Evolutionary conservation across 2,888 invertebrate species (phyloP).

Genomic region (Drosophila demipolita): DNA sequence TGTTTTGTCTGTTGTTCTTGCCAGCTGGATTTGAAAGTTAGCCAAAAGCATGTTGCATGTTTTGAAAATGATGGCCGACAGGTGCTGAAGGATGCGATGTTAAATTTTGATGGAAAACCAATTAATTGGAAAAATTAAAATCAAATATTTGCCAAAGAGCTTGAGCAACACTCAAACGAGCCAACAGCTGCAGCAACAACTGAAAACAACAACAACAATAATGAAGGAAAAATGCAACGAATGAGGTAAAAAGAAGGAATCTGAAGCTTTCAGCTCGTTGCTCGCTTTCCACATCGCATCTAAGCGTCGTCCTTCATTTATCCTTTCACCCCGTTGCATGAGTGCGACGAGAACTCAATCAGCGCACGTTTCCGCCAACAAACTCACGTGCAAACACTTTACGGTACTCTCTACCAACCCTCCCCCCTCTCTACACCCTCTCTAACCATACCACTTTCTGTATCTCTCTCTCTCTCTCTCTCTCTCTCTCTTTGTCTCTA

Average conservation of each 20-base stretch:
- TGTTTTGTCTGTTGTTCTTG: slow-evolving; percentile 23
- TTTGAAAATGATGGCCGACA: slow-evolving; percentile 25
- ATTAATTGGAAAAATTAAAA: slow-evolving; percentile 80
- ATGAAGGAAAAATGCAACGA: slow-evolving; percentile 5
- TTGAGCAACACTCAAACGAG: slow-evolving; percentile 66
- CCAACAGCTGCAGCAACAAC: slow-evolving; percentile 16
- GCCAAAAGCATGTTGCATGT: slow-evolving; percentile 23
- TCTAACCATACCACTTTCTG: too few species aligned
- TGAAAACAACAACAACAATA: slow-evolving; percentile 1
- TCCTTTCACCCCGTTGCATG: slow-evolving; percentile 61
- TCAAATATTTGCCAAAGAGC: slow-evolving; percentile 79
- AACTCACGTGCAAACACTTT: slow-evolving; percentile 81
- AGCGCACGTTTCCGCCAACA: slow-evolving; percentile 76
- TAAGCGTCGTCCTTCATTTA: slow-evolving; percentile 78
- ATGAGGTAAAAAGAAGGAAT: slow-evolving; percentile 31
- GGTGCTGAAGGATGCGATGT: slow-evolving; percentile 51
- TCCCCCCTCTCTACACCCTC: neutral
- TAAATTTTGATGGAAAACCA: slow-evolving; percentile 78
- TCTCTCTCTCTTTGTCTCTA: neutral
- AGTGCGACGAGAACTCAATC: slow-evolving; percentile 72
- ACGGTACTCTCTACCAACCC: slow-evolving; percentile 28
- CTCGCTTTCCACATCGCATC: slow-evolving; percentile 61
- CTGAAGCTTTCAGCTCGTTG: slow-evolving; percentile 46
- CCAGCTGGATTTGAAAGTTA: slow-evolving; percentile 29
- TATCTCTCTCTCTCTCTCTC: neutral